These are phyloP conservation scores for Mareca strepera DNA, from an alignment of 2,797 vertebrate species.

Conservation along the genomic window DNA sequence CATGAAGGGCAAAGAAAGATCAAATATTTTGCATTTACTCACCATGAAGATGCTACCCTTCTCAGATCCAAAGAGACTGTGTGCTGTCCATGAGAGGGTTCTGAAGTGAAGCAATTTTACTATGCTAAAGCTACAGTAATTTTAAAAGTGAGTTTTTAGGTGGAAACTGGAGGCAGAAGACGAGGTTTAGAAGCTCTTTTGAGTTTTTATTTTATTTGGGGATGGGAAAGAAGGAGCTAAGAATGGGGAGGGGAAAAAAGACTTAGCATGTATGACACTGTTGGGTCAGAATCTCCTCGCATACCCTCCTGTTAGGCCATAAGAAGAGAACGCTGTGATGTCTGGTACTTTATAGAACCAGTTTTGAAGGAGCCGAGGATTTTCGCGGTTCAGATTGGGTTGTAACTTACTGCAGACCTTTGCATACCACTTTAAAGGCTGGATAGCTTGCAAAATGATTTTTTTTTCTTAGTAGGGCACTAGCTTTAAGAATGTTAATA, in stretches of 20 bases:
- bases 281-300: not conserved
- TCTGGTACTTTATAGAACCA: not conserved
- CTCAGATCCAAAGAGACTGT: not conserved
- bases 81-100: not conserved
- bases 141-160: not conserved
- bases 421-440: not conserved
- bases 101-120: not conserved
- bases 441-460: slow-evolving; percentile 6
- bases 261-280: not conserved
- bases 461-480: slow-evolving; percentile 32
- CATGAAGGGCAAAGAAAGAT: not conserved
- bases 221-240: not conserved
- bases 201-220: not conserved
- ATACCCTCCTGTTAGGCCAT: not conserved
- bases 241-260: not conserved
- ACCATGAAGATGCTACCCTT: not conserved
- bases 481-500: slow-evolving; percentile 65
- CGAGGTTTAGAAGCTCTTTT: not conserved
- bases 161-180: not conserved
- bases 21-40: not conserved
- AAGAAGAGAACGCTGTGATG: not conserved
- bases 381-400: not conserved
- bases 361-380: not conserved
- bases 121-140: not conserved
- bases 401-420: not conserved